Evolutionary conservation across 2,888 invertebrate species (phyloP), one percentile per base, ranked within the genome.

Genomic region (Zelleria hepariella): DNA sequence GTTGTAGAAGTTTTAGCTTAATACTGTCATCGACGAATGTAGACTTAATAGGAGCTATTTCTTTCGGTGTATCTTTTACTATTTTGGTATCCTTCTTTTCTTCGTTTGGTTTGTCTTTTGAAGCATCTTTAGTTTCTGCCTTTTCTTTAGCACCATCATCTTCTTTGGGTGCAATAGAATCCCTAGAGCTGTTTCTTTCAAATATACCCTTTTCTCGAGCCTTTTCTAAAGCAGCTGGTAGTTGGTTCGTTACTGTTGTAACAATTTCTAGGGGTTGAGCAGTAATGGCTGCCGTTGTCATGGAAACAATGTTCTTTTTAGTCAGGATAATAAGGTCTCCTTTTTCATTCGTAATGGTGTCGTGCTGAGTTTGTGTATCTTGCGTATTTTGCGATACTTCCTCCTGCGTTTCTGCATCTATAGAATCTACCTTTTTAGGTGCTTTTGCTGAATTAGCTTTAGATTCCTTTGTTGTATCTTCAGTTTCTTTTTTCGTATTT

Each of bases 201-300:
- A 89, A 83, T 58, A 86, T 83, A 54, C 80, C 83, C 54, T 85
- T 88, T 67, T 90, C 89, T 72, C 88, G 78, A 0, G 89, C 89
- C 58, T 88, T 90, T 71, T 89, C 89, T 55, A 90, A 77, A 56
- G 84, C 78, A 32, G 80, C 70, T 32, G 89, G 88, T 57, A 90
- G 65, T 68, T 91, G 90, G 65, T 90, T 90, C 2, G 90, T 90
- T 6, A 91, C 89, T 47, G 87, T 89, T 48, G 90, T 84, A 2
- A 90, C 90, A 10, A 90, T 82, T 73, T 91, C 88, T 61, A 90
- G 73, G 1, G 91, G 90, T 62, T 90, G 90, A 5, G 90, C 84
- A 58, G 91, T 89, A 58, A 91, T 91, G 5, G 91, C 90, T 21
- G 91, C 90, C 5, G 90, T 90, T 15, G 91, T 91, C 90, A 91